Conservation (phyloP, 1,140 invertebrate genomes). For the Rhyzopertha dominica region DNA sequence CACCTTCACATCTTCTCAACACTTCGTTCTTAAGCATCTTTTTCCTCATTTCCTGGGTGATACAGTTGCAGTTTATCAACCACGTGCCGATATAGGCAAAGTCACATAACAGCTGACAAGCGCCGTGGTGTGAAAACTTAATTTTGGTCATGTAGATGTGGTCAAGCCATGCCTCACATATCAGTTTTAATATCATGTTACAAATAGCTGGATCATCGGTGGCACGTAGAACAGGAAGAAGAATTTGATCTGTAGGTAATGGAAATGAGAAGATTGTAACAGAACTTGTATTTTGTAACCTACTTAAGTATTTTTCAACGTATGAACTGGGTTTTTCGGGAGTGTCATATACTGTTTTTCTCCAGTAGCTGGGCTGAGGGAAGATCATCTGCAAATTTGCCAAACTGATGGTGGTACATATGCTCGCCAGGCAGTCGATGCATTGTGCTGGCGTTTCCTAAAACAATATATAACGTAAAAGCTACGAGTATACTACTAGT, state of each 20-base stretch:
- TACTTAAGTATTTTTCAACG: constrained; percentile 62
- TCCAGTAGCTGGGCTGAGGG: constrained; percentile 62
- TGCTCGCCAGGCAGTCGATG: constrained; percentile 59
- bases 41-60: constrained; percentile 54
- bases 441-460: constrained; percentile 65
- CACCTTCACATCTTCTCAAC: constrained; percentile 71
- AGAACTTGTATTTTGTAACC: constrained; percentile 9
- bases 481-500: no score
- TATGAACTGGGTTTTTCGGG: constrained; percentile 50
- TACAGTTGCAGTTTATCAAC: constrained; percentile 55
- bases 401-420: constrained; percentile 65
- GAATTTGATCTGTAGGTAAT: constrained; percentile 59
- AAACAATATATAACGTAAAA: no score
- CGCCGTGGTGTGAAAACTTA: constrained; percentile 64
- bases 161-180: constrained; percentile 80
- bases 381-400: constrained; percentile 74
- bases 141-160: constrained; percentile 75
- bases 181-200: constrained; percentile 70
- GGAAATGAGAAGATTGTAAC: not conserved
- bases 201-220: constrained; percentile 65
- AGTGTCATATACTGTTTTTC: constrained; percentile 43
- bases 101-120: constrained; percentile 64
- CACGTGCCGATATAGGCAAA: constrained; percentile 69
- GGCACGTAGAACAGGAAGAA: constrained; percentile 66
- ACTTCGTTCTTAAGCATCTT: constrained; percentile 72